Evolutionary conservation across 2,113 vertebrate genomes (phyloP).

Genomic region (Oceanites oceanicus): DNA sequence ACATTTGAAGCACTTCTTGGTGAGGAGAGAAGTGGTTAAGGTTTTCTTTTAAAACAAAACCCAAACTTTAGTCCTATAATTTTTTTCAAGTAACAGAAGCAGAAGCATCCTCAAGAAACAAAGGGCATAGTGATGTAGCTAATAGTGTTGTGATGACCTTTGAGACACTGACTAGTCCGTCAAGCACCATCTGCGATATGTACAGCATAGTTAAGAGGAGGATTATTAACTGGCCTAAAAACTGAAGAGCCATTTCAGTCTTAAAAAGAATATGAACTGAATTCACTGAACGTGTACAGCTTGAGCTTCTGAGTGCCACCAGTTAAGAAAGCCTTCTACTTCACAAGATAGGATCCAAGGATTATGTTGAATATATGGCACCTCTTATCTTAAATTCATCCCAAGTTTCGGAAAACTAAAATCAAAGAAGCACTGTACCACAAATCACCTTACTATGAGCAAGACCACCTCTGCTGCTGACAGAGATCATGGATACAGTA

Average conservation of each 20-base stretch:
- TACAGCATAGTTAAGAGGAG: constrained; percentile 31
- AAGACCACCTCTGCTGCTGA: neutral
- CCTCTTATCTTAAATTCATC: neutral
- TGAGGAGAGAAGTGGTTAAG: neutral
- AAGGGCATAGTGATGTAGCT: constrained; percentile 49
- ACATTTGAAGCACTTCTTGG: neutral
- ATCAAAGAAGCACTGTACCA: neutral
- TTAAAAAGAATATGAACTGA: neutral
- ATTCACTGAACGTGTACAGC: neutral
- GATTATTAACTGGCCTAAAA: constrained; percentile 54
- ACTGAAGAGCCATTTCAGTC: neutral
- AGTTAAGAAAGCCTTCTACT: neutral
- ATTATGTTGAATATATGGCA: neutral
- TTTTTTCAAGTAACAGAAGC: constrained; percentile 33
- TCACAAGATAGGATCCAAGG: neutral
- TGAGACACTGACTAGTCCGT: constrained; percentile 55
- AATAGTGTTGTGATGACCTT: constrained; percentile 68
- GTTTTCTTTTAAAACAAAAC: constrained; percentile 7
- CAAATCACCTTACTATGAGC: neutral
- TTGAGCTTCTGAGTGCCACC: neutral
- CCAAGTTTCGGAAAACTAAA: neutral
- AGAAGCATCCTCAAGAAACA: constrained; percentile 58
- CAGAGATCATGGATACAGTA: neutral
- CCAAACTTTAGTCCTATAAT: constrained; percentile 20
- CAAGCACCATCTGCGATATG: constrained; percentile 62